Evolutionary conservation across 2,113 vertebrate species (phyloP).

Genomic region (Neotragus moschatus): DNA sequence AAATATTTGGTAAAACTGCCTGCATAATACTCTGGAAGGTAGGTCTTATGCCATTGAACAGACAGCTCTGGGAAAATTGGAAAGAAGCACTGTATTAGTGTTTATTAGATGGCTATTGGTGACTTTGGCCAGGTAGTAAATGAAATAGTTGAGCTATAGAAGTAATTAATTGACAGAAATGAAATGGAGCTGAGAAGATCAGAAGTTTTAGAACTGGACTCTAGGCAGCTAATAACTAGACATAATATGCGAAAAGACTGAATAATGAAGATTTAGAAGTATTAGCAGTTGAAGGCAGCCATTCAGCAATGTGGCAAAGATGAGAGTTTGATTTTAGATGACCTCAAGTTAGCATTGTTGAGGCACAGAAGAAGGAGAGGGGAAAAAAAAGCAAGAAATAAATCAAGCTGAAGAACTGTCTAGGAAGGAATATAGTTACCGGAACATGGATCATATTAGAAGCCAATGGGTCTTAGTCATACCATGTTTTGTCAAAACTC

Average conservation of each 20-base stretch:
- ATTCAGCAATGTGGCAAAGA: background rate
- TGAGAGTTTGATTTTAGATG: background rate
- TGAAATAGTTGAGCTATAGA: background rate
- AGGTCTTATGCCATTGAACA: background rate
- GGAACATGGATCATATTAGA: background rate
- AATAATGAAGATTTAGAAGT: background rate
- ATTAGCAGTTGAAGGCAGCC: background rate
- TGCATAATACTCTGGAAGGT: background rate
- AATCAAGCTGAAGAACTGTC: background rate
- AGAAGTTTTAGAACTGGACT: background rate
- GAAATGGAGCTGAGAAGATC: background rate
- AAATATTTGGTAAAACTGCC: background rate
- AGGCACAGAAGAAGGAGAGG: background rate
- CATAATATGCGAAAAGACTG: background rate
- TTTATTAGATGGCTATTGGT: background rate
- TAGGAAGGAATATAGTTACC: background rate
- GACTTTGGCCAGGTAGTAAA: background rate
- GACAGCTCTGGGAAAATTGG: background rate
- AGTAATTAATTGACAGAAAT: background rate
- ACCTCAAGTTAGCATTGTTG: background rate
- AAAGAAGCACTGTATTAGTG: background rate
- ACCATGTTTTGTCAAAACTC: background rate
- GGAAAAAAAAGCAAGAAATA: background rate
- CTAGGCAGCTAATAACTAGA: background rate
- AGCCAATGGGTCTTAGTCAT: background rate